Evolutionary conservation across 2,113 vertebrate genomes (phyloP), one percentile per base, ranked within the genome.

Genomic region (Struthidea cinerea): DNA sequence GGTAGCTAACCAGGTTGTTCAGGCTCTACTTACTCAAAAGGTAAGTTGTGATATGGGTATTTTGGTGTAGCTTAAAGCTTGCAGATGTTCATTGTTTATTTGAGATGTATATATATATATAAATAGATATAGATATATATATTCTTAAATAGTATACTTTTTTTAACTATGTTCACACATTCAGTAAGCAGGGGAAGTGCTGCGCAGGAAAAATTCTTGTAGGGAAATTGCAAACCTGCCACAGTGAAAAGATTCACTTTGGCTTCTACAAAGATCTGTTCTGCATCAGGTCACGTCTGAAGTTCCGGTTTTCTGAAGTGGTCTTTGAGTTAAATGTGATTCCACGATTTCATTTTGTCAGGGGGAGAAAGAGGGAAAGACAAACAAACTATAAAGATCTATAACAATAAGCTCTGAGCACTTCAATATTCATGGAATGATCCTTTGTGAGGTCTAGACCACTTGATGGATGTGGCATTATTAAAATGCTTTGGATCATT

Each of bases 1-100:
- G 99, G 99, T 99, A 77, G 99, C 99, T 94, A 99, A 99, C 97
- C 99, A 99, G 87, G 99, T 99, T 26, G 99, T 99, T 79, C 99
- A 99, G 95, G 99, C 99, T 42, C 98, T 99, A 27, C 99, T 99
- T 82, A 99, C 99, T 95, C 99, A 99, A 96, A 99, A 99, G 99
- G 99, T 99, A 97, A 94, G 96, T 87, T 49, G 53, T 50, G 39
- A 14, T 88, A 94, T 90, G 42, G 15, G 41, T 70, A 26, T 90
- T 96, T 50, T 30, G 44, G 22, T 50, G 8, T 76, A 56, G 52
- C 82, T 70, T 78, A 65, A 83, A 94, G 12, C 32, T 80, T 82
- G 21, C 74, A 97, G 33, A 56, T 57, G 17, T 41, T 69, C 33
- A 33, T 83, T 49, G 28, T 76, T 96, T 41, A 74, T 89, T 84